A percentile compares a stretch with the other conserved stretches of the same genome.
phyloP scores from a whole-genome alignment of 2,797 vertebrate genomes.

The Manis crassicaudata region DNA sequence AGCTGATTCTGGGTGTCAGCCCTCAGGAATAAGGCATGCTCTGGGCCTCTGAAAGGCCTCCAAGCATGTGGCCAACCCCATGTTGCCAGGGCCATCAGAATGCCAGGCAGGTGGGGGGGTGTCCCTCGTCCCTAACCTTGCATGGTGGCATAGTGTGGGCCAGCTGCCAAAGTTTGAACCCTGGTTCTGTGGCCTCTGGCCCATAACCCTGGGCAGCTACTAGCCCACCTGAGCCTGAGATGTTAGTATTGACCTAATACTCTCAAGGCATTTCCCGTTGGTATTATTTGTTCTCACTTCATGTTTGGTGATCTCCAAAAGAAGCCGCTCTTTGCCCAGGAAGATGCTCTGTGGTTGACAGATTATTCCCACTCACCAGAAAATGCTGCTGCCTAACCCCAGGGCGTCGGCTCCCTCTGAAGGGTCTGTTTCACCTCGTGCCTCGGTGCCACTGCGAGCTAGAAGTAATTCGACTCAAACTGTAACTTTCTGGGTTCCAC shows the following conservation, averaged over 20 bases:
- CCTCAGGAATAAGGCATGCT: background rate
- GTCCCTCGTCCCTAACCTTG: background rate
- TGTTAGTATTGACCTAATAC: too few relatives aligned
- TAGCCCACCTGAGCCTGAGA: background rate
- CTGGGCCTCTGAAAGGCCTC: background rate
- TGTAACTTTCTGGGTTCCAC: background rate
- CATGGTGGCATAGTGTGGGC: too few relatives aligned
- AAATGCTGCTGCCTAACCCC: too few relatives aligned
- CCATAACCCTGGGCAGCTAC: background rate
- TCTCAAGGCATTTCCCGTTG: too few relatives aligned
- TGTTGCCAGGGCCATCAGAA: background rate
- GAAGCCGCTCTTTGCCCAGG: background rate
- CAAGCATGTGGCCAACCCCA: background rate
- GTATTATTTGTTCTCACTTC: too few relatives aligned
- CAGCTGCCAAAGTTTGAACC: background rate
- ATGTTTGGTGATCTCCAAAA: background rate
- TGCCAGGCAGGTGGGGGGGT: rapidly evolving
- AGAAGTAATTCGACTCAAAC: background rate
- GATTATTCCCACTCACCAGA: rapidly evolving
- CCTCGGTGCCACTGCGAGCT: rapidly evolving
- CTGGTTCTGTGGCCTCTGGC: background rate
- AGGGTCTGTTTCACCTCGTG: background rate
- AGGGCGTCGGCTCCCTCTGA: rapidly evolving
- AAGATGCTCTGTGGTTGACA: background rate
- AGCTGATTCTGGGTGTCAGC: too few relatives aligned